A percentile compares a stretch with the other conserved stretches of the same genome.
phyloP scores from a whole-genome alignment of 2,797 vertebrate genomes.

The Myotis findleyi region DNA sequence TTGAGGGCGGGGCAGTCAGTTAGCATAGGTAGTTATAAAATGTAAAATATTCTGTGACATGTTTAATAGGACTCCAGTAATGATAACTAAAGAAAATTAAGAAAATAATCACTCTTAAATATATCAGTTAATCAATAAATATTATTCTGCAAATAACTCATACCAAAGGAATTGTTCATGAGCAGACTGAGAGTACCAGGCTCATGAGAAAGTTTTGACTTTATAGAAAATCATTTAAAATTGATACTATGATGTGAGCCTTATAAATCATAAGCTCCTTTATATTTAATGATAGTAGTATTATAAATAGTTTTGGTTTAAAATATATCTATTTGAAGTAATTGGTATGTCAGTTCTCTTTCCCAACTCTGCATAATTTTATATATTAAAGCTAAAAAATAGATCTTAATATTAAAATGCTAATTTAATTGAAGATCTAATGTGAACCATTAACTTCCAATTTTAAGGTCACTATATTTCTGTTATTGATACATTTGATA shows the following conservation, averaged over 20 bases:
- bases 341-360: background rate
- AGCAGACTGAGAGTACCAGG: background rate
- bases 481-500: background rate
- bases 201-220: background rate
- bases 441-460: background rate
- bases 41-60: conserved; percentile 21
- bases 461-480: background rate
- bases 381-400: conserved; percentile 9
- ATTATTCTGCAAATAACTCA: conserved; percentile 16
- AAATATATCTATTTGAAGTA: conserved; percentile 26
- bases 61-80: background rate
- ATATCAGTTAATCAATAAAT: background rate
- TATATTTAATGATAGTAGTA: conserved; percentile 7
- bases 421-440: conserved; percentile 21
- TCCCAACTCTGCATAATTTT: conserved; percentile 10
- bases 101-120: conserved; percentile 49
- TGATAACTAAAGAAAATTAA: conserved; percentile 31
- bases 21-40: conserved; percentile 6
- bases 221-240: conserved; percentile 31
- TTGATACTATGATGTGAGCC: conserved; percentile 3
- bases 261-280: background rate
- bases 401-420: background rate
- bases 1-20: too few relatives aligned
- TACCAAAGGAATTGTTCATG: background rate
- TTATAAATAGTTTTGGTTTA: background rate